Evolutionary conservation across 2,888 invertebrate genomes (phyloP).

Genomic region (Sinohyriopsis cumingii): DNA sequence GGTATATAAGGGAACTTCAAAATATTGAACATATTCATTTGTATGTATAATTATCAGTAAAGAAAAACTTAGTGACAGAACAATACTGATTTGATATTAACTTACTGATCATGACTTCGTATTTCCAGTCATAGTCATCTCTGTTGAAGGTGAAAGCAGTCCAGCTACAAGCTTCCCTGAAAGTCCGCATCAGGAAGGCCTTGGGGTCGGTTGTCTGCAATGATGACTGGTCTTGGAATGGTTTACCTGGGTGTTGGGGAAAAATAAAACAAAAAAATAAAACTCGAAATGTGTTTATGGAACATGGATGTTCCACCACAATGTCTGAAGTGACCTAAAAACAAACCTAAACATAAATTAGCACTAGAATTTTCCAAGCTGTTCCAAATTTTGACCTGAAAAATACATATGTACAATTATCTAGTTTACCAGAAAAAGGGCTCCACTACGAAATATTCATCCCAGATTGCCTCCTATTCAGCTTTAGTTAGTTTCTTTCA

Average conservation of each 20-base stretch:
- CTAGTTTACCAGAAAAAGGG: too few relatives aligned
- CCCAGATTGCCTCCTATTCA: too few relatives aligned
- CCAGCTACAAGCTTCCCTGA: slow-evolving; percentile 71
- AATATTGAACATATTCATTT: background rate
- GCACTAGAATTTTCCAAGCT: too few relatives aligned
- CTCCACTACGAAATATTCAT: too few relatives aligned
- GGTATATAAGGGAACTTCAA: too few relatives aligned
- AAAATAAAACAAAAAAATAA: slow-evolving; percentile 4
- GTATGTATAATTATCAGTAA: background rate
- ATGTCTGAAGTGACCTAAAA: background rate
- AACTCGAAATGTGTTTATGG: background rate
- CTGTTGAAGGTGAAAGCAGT: slow-evolving; percentile 70
- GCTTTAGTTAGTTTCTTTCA: too few relatives aligned
- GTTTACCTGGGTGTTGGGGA: slow-evolving; percentile 55
- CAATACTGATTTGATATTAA: slow-evolving; percentile 10
- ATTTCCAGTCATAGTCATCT: slow-evolving; percentile 70
- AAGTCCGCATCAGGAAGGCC: slow-evolving; percentile 60
- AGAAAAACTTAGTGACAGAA: background rate
- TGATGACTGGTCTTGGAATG: slow-evolving; percentile 61
- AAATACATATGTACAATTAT: too few relatives aligned
- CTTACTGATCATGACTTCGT: slow-evolving; percentile 70
- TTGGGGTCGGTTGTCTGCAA: slow-evolving; percentile 53
- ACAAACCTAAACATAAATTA: too few relatives aligned
- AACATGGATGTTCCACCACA: background rate
- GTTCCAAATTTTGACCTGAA: too few relatives aligned